Conservation (phyloP, 2,113 vertebrate genomes). For the Corvus cornix region DNA sequence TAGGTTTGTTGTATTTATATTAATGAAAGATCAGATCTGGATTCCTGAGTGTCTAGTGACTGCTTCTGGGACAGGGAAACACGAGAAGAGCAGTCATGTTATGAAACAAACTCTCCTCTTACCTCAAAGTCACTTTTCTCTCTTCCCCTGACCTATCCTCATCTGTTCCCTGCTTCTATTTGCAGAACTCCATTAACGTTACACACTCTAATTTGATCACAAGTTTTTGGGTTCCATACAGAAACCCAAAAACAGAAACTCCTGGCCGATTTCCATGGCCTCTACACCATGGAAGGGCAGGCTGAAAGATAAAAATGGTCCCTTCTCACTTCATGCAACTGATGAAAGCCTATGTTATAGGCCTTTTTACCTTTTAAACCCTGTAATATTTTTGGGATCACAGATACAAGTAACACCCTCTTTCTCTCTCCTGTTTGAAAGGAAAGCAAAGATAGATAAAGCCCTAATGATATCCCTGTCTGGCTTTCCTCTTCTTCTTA, state of each 20-base stretch:
- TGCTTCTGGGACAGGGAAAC: slow-evolving; percentile 48
- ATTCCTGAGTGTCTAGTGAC: slow-evolving; percentile 52
- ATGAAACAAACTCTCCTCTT: slow-evolving; percentile 62
- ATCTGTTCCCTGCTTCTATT: slow-evolving; percentile 67
- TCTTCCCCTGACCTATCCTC: slow-evolving; percentile 62
- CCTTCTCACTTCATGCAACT: background rate
- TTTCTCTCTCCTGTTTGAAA: background rate
- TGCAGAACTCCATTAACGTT: slow-evolving; percentile 49
- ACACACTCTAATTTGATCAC: slow-evolving; percentile 25
- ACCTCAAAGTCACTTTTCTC: slow-evolving; percentile 47
- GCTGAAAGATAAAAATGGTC: background rate
- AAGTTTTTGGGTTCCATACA: slow-evolving; percentile 26
- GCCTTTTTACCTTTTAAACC: background rate
- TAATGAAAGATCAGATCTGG: slow-evolving; percentile 34
- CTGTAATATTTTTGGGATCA: background rate
- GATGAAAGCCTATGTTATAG: background rate
- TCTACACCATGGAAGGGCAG: slow-evolving; percentile 11
- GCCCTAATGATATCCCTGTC: background rate
- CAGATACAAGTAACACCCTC: background rate
- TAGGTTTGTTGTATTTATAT: slow-evolving; percentile 19
- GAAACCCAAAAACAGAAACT: background rate
- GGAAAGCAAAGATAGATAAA: background rate
- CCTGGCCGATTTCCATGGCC: background rate
- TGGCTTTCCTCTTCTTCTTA: background rate
- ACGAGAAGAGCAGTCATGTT: slow-evolving; percentile 62